Base-by-base conservation (phyloP, 1,140 invertebrate species). In the Zaprionus kolodkinae region DNA sequence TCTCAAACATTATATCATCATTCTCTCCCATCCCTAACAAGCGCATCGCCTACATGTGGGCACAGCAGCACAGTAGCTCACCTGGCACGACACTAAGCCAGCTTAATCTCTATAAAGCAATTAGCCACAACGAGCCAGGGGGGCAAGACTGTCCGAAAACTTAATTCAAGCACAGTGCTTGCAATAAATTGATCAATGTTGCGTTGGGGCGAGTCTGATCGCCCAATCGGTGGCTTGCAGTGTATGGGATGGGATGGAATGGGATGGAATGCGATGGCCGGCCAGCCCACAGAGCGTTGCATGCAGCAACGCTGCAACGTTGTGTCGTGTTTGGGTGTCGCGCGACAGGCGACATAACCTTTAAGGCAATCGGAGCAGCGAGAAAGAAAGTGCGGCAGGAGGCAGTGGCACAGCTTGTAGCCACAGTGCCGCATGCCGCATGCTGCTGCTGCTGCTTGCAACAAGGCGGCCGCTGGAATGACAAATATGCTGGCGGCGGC, bases 291-390 rank as follows among this genome's bases (percentile, higher is more conserved):
- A 59, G 33, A 25, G 30, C 62, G 67, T 72, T 74, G 72, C 66
- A 63, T 74, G 66, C 59, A 30, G 3, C 27, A 30, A 30, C 27
- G 56, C 30, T 56, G 5, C 54, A 62, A 52, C 55, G 69, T 73
- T 74, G 27, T 35, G 68, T 84, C 70, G 67, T 79, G 72, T 79
- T 70, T 69, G 77, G 81, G 68, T 80, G 66, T 72, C 79, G 43
- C 54, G 57, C 56, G 79, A 88, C 84, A 84, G 82, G 85, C 85
- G 50, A 85, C 79, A 89, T 88, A 88, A 88, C 84, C 84, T 88
- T 88, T 89, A 81, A 83, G 84, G 84, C 74, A 79, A 67, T 78
- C 50, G 73, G 55, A 71, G 73, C 67, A 60, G 52, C 36, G 10
- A 48, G 21, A 30, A 30, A 55, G 52, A 38, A 38, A 48, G 52